Evolutionary conservation across 2,888 invertebrate species (phyloP).

Genomic region (Sinopyrophorus schimmeli): DNA sequence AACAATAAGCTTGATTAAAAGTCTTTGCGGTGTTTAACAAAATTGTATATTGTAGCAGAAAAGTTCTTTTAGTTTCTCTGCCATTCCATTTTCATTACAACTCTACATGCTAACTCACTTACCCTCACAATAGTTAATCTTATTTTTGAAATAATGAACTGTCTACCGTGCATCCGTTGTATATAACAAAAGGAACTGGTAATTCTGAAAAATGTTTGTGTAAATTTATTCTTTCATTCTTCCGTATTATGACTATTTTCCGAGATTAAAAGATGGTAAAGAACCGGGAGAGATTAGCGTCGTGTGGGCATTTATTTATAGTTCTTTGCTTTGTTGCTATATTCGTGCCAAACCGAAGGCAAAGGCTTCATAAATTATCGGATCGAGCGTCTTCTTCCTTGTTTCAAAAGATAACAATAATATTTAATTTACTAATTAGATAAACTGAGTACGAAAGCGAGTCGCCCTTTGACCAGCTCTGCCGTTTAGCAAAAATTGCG

Average conservation of each 20-base stretch:
- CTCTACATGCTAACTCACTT: conserved; percentile 9
- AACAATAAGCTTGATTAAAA: conserved; percentile 33
- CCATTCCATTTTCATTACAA: conserved; percentile 4
- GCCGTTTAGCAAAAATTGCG: too few species aligned
- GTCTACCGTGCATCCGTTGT: conserved; percentile 4
- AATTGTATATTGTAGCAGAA: conserved; percentile 2
- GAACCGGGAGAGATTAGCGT: conserved; percentile 2
- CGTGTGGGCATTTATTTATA: conserved; percentile 5
- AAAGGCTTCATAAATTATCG: too few species aligned
- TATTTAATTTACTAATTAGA: too few species aligned
- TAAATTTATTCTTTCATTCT: conserved; percentile 8
- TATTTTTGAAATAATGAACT: conserved; percentile 19
- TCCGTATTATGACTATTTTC: conserved; percentile 8
- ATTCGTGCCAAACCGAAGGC: too few species aligned
- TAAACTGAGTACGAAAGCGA: background rate
- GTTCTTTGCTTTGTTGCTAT: background rate
- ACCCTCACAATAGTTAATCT: conserved; percentile 15
- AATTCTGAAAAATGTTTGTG: conserved; percentile 14
- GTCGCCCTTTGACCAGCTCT: too few species aligned
- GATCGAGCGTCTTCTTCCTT: too few species aligned
- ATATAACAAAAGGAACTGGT: conserved; percentile 11
- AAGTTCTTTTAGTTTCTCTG: conserved; percentile 4
- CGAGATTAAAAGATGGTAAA: conserved; percentile 9
- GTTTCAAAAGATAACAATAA: too few species aligned
- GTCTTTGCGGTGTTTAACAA: conserved; percentile 21